Conservation (phyloP, 2,888 invertebrate genomes). For the Drosophila seclusa region DNA sequence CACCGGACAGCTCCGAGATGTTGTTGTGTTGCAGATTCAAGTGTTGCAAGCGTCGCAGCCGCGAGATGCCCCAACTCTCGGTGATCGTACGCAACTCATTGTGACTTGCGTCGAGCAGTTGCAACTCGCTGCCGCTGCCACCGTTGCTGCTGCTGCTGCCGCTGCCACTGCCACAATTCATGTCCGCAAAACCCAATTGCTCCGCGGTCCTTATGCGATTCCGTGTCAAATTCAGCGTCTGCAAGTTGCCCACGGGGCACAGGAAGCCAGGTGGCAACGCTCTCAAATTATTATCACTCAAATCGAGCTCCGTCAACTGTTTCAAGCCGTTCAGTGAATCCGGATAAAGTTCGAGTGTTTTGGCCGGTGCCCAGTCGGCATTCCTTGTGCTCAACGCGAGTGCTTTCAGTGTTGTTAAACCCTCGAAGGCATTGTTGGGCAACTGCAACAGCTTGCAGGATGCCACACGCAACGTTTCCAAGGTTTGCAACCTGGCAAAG, state of each 20-base stretch:
- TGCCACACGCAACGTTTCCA: constrained; percentile 90
- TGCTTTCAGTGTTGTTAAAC: constrained; percentile 88
- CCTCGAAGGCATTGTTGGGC: constrained; percentile 91
- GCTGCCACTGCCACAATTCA: constrained; percentile 85
- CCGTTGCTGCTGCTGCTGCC: constrained; percentile 25
- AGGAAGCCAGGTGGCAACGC: constrained; percentile 91
- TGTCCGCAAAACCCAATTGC: constrained; percentile 89
- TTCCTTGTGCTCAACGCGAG: constrained; percentile 92
- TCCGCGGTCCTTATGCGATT: constrained; percentile 93
- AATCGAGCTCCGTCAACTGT: constrained; percentile 92
- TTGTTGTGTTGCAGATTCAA: constrained; percentile 93
- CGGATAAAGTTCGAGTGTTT: constrained; percentile 90
- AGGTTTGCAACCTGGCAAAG: constrained; percentile 89
- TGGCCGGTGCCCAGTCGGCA: constrained; percentile 91
- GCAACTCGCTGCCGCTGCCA: constrained; percentile 89
- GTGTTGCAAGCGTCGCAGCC: constrained; percentile 91
- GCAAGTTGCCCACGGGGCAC: constrained; percentile 92
- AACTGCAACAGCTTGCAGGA: constrained; percentile 92
- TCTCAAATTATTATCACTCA: constrained; percentile 93
- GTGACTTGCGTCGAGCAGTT: constrained; percentile 91
- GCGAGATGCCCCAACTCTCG: constrained; percentile 91
- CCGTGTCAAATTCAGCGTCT: constrained; percentile 92
- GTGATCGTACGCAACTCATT: constrained; percentile 91
- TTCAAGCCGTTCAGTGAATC: constrained; percentile 91
- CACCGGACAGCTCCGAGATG: constrained; percentile 91